These are phyloP conservation scores for Hedya salicella DNA, from an alignment of 2,888 invertebrate genomes.

Conservation along the genomic window DNA sequence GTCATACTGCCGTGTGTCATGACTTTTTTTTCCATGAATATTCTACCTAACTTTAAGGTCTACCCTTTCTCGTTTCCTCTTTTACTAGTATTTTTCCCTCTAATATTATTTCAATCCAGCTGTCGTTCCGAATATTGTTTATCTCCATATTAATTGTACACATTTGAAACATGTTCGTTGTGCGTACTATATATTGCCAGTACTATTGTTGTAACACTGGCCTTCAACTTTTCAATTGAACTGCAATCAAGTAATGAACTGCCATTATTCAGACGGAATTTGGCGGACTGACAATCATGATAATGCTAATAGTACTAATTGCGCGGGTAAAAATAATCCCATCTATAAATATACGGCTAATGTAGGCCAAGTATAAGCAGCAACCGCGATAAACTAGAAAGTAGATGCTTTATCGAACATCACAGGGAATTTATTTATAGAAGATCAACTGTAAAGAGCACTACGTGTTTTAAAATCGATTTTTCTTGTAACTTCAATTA, in stretches of 20 bases:
- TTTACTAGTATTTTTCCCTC: no score
- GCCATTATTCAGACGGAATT: constrained; percentile 31
- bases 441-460: constrained; percentile 17
- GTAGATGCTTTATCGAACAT: constrained; percentile 9
- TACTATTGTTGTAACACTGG: constrained; percentile 24
- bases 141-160: no score
- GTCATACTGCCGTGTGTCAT: no score
- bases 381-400: constrained; percentile 18
- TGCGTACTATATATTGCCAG: neutral
- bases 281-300: constrained; percentile 43
- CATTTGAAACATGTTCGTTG: neutral
- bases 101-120: no score
- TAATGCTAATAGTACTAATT: constrained; percentile 37
- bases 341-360: constrained; percentile 30
- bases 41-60: no score
- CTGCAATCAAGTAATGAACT: constrained; percentile 33
- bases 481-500: no score
- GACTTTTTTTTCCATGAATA: no score
- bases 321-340: constrained; percentile 30
- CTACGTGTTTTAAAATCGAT: constrained; percentile 6
- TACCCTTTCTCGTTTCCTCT: no score
- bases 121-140: no score
- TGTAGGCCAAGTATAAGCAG: constrained; percentile 28
- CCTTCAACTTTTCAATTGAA: constrained; percentile 44
- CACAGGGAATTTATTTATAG: constrained; percentile 25